A percentile compares a stretch with the other conserved stretches of the same genome.
Conservation (phyloP, 2,888 invertebrate genomes). For the Stegophylla sp. region DNA sequence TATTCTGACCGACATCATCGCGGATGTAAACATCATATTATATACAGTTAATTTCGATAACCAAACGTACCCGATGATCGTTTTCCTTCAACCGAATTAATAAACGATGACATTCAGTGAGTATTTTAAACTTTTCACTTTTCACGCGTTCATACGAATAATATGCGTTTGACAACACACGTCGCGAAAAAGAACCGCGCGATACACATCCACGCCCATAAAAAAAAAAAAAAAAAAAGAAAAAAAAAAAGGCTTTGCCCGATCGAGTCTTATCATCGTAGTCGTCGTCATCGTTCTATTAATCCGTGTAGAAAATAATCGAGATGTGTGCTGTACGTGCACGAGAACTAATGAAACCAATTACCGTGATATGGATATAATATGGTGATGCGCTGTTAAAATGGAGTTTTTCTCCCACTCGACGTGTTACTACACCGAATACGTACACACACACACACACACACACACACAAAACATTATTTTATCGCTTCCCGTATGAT, state of each 20-base stretch:
- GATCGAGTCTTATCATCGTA: conserved; percentile 21
- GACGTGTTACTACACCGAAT: background rate
- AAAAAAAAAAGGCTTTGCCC: background rate
- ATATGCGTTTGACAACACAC: background rate
- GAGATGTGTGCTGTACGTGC: conserved; percentile 31
- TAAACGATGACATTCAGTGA: too few relatives aligned
- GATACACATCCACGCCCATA: background rate
- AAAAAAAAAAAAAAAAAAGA: too few relatives aligned
- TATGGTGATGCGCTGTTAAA: conserved; percentile 13
- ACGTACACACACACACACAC: background rate
- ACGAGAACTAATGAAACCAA: conserved; percentile 44
- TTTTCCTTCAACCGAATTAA: too few relatives aligned
- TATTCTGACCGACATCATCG: too few relatives aligned
- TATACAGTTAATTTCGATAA: too few relatives aligned
- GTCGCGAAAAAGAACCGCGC: background rate
- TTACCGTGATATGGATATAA: too few relatives aligned
- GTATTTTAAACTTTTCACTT: too few relatives aligned
- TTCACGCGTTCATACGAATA: background rate
- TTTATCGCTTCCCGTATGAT: conserved; percentile 48
- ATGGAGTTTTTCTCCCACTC: conserved; percentile 19
- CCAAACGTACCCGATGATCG: too few relatives aligned
- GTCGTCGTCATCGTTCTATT: conserved; percentile 22
- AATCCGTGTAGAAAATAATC: conserved; percentile 32
- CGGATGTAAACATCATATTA: too few relatives aligned
- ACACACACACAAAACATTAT: background rate